These are phyloP conservation scores for Salvelinus sp. DNA, from an alignment of 2,113 vertebrate species.

Conservation along the genomic window DNA sequence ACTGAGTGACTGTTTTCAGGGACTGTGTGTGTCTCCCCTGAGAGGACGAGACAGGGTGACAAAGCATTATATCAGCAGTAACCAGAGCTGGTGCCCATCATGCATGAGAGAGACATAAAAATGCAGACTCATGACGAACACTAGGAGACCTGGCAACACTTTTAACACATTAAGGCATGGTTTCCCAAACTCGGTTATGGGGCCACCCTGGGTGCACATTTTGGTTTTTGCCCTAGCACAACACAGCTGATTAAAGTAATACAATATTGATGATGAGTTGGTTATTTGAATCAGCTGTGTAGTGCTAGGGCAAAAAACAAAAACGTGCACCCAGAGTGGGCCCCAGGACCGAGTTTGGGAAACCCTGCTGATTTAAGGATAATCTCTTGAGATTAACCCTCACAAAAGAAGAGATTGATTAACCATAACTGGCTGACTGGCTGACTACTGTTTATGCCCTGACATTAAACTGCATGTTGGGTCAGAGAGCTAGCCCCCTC, in stretches of 20 bases:
- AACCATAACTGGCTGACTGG: too few species aligned
- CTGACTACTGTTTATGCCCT: too few species aligned
- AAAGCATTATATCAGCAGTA: slow-evolving; percentile 57
- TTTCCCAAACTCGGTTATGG: too few species aligned
- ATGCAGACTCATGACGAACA: background rate
- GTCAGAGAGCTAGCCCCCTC: background rate
- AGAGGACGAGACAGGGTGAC: slow-evolving; percentile 12
- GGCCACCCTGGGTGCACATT: too few species aligned
- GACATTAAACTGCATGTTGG: slow-evolving; percentile 6
- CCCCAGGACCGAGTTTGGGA: too few species aligned
- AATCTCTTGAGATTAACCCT: background rate
- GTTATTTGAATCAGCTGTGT: too few species aligned
- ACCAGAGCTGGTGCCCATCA: slow-evolving; percentile 55
- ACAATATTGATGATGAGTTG: too few species aligned
- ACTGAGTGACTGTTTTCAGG: background rate
- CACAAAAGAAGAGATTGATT: background rate
- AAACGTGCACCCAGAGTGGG: too few species aligned
- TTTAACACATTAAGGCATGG: background rate
- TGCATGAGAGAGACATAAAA: slow-evolving; percentile 7
- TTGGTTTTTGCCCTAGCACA: too few species aligned
- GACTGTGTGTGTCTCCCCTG: slow-evolving; percentile 6
- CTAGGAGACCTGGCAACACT: slow-evolving; percentile 32
- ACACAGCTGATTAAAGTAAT: too few species aligned
- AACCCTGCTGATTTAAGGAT: slow-evolving; percentile 10
- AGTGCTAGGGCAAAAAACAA: too few species aligned